A percentile compares a stretch with the other conserved stretches of the same genome.
Evolutionary conservation across 2,888 invertebrate genomes (phyloP).

Genomic region (Dynastes grantii): DNA sequence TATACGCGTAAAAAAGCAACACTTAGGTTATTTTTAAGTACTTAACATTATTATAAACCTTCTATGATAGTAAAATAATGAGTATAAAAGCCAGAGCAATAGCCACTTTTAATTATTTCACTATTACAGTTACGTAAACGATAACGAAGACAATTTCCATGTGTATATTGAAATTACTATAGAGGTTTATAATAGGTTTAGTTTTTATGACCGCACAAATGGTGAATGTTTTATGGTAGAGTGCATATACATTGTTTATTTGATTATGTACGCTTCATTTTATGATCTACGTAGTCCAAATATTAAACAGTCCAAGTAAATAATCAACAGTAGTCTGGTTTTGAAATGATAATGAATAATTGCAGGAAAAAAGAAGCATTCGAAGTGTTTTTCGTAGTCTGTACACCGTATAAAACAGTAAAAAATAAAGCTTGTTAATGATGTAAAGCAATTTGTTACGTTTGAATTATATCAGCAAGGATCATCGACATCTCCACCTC

Average conservation of each 20-base stretch:
- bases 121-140: not conserved
- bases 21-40: too few species aligned
- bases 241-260: slow-evolving; percentile 4
- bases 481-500: slow-evolving; percentile 44
- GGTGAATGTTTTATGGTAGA: not conserved
- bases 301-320: slow-evolving; percentile 12
- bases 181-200: not conserved
- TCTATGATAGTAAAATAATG: not conserved
- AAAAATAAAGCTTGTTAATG: slow-evolving; percentile 23
- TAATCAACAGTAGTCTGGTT: not conserved
- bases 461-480: slow-evolving; percentile 38
- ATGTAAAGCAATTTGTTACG: slow-evolving; percentile 20
- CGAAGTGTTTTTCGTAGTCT: not conserved
- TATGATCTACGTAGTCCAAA: not conserved
- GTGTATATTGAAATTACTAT: slow-evolving; percentile 1
- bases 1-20: too few species aligned
- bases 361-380: slow-evolving; percentile 1
- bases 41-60: too few species aligned
- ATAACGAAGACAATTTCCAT: not conserved
- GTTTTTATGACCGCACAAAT: slow-evolving; percentile 8
- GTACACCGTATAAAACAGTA: not conserved
- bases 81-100: not conserved
- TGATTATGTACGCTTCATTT: slow-evolving; percentile 2
- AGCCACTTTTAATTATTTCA: not conserved
- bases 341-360: not conserved